These are phyloP conservation scores for Dexiosoma caninum DNA, from an alignment of 2,888 invertebrate species.

Conservation along the genomic window DNA sequence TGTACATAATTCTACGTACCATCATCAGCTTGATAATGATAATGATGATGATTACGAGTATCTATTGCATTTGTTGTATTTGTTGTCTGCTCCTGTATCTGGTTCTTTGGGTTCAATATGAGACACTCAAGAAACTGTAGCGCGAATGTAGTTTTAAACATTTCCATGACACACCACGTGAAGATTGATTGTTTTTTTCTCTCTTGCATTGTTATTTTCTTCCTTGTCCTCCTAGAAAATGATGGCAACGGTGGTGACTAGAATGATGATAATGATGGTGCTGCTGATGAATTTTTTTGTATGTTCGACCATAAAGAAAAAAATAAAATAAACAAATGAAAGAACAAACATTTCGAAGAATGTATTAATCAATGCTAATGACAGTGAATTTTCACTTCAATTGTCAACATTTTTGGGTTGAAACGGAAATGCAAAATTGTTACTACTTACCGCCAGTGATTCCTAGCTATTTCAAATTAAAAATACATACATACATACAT, in stretches of 20 bases:
- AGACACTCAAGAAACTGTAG: neutral
- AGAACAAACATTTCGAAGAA: constrained; percentile 67
- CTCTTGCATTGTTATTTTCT: constrained; percentile 13
- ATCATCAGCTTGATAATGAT: constrained; percentile 33
- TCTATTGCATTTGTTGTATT: constrained; percentile 4
- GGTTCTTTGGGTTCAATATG: neutral
- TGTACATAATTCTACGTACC: constrained; percentile 18
- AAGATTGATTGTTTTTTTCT: constrained; percentile 73
- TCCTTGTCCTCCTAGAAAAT: constrained; percentile 42
- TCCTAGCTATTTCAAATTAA: too few species aligned
- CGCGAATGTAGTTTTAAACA: constrained; percentile 48
- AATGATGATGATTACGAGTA: constrained; percentile 21
- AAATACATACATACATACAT: too few species aligned
- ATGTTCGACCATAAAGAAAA: constrained; percentile 31
- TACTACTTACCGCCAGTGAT: constrained; percentile 1
- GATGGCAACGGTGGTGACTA: constrained; percentile 12
- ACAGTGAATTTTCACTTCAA: constrained; percentile 69
- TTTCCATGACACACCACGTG: constrained; percentile 65
- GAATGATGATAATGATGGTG: constrained; percentile 48
- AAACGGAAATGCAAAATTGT: constrained; percentile 52
- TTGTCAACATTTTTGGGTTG: constrained; percentile 60
- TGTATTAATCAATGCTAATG: constrained; percentile 79
- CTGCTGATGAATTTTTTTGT: constrained; percentile 59
- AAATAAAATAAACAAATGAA: neutral
- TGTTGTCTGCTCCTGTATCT: too few species aligned